Conservation (phyloP, 2,113 vertebrate species). For the Prunella himalayana region DNA sequence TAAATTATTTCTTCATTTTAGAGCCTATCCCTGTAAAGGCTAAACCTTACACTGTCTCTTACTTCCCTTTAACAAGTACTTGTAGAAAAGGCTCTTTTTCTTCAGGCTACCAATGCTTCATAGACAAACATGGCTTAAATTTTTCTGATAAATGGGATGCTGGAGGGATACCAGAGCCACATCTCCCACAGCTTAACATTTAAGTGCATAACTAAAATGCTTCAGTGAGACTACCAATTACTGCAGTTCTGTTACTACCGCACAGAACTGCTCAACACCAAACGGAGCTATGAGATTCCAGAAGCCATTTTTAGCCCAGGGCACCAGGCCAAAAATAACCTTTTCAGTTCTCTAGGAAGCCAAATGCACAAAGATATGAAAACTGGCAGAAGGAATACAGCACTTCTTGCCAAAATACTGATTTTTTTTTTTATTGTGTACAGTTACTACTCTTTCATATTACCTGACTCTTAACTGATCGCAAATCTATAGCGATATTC, state of each 20-base stretch:
- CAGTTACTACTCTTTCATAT: not conserved
- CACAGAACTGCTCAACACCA: not conserved
- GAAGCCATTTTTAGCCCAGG: constrained; percentile 55
- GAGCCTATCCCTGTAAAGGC: not conserved
- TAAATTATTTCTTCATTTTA: not conserved
- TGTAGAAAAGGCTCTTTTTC: not conserved
- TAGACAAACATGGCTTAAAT: not conserved
- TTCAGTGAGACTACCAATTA: constrained; percentile 16
- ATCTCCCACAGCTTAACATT: not conserved
- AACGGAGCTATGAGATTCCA: constrained; percentile 47
- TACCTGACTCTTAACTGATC: not conserved
- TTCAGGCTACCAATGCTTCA: not conserved
- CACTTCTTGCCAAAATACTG: not conserved
- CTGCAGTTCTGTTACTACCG: not conserved
- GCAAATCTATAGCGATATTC: not conserved
- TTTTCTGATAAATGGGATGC: constrained; percentile 30
- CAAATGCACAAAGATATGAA: not conserved
- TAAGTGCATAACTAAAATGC: constrained; percentile 13
- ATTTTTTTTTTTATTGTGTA: not conserved
- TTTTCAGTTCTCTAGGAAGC: constrained; percentile 32
- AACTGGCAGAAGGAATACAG: not conserved
- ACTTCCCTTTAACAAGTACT: not conserved
- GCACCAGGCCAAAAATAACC: constrained; percentile 9
- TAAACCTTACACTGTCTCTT: not conserved
- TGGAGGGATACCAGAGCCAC: not conserved